These are phyloP conservation scores for Xiphophorus maculatus DNA, from an alignment of 2,113 vertebrate species.

Conservation along the genomic window DNA sequence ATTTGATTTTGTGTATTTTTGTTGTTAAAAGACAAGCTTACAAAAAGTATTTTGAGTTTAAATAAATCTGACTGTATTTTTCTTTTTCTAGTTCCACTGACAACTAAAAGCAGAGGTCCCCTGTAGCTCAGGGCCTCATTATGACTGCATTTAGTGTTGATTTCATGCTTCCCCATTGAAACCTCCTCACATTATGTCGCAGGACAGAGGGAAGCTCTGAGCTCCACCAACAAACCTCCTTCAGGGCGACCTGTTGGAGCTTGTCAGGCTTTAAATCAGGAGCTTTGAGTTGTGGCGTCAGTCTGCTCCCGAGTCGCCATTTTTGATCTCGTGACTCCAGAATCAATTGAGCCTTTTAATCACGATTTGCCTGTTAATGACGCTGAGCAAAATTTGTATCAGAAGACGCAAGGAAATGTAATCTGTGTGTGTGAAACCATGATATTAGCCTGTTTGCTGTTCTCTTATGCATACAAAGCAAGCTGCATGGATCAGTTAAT, in stretches of 20 bases:
- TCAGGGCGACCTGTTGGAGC: slow-evolving; percentile 23
- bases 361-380: slow-evolving; percentile 17
- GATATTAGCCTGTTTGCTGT: neutral
- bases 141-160: neutral
- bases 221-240: neutral
- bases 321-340: slow-evolving; percentile 23
- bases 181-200: neutral
- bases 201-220: neutral
- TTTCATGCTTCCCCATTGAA: neutral
- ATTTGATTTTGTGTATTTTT: neutral
- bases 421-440: slow-evolving; percentile 14
- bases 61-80: neutral
- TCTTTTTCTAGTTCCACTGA: neutral
- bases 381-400: slow-evolving; percentile 20
- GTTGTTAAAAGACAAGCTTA: neutral
- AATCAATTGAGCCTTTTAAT: slow-evolving; percentile 16
- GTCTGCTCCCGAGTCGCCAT: neutral
- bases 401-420: slow-evolving; percentile 2
- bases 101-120: neutral
- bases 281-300: slow-evolving; percentile 20
- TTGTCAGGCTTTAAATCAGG: slow-evolving; percentile 12
- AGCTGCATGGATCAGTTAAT: slow-evolving; percentile 11
- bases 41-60: neutral
- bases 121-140: no score
- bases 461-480: neutral